Base-by-base conservation (phyloP, 2,797 vertebrate species). In the Sarcoramphus papa region DNA sequence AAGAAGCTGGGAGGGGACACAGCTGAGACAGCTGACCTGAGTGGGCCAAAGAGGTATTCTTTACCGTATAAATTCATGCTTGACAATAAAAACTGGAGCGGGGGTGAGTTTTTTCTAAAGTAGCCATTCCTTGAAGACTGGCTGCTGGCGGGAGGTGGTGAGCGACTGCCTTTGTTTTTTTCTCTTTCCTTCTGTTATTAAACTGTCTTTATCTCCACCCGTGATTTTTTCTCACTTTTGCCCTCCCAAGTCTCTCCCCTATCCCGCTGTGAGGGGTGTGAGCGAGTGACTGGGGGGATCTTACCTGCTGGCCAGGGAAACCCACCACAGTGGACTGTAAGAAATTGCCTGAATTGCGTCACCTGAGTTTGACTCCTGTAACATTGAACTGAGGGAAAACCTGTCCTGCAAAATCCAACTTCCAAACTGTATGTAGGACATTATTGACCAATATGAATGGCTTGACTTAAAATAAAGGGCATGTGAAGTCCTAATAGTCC, bases 211-310 rank as follows among this genome's bases (percentile, higher is more conserved):
- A 64, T 40, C 28, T 64, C 24, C 33, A 51, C 28, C 28, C 3
- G 0, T 47, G 25, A 12, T 23, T 57, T 87, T 75, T 67, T 47
- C 72, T 77, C 2, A 0, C 57, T 53, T 87, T 65, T 53, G 13
- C 25, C n/a, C 19, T 72, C 9, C 23, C 5, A 2, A 72, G n/a
- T 72, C 14, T 65, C 22, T 65, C n/a, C 25, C 10, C 18, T 2
- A 24, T 47, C 25, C n/a, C 3, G 1, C 59, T 41, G 30, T 2
- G 2, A 13, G 11, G 18, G 10, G 8, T 6, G 2, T 56, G 41
- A 69, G 23, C 2, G 1, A 74, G 31, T 1, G 0, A 37, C 50
- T n/a, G 2, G 12, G 23, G 12, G n/a, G 10, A 19, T 12, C 54
- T 69, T 69, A 45, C 21, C 24, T 75, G 69, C n/a, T 1, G 3